phyloP scores from a whole-genome alignment of 2,113 vertebrate genomes.

The Aix galericulata region DNA sequence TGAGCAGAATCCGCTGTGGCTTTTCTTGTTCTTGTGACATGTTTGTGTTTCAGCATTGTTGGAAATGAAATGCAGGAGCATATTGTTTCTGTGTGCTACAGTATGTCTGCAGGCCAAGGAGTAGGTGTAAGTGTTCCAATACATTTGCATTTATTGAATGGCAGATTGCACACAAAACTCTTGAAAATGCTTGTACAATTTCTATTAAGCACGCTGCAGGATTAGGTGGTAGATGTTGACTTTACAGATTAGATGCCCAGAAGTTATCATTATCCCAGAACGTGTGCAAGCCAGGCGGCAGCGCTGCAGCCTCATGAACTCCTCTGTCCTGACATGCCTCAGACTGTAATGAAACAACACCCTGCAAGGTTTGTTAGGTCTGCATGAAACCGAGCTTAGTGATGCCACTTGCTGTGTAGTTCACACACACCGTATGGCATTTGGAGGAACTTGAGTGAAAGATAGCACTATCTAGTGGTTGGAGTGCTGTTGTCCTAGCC shows the following conservation, averaged over 20 bases:
- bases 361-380: neutral
- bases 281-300: neutral
- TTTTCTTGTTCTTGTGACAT: neutral
- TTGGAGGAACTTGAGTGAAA: neutral
- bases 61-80: neutral
- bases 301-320: neutral
- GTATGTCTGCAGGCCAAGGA: neutral
- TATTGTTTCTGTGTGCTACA: neutral
- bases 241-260: neutral
- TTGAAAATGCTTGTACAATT: neutral
- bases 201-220: neutral
- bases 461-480: neutral
- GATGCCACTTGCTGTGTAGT: neutral
- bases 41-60: fast-evolving
- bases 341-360: neutral
- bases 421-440: neutral
- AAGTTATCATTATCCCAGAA: neutral
- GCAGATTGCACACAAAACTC: neutral
- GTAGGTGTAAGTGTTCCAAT: neutral
- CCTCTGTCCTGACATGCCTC: neutral
- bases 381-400: neutral
- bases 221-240: neutral
- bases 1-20: fast-evolving
- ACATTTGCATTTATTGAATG: neutral
- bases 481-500: neutral